phyloP scores from a whole-genome alignment of 2,888 invertebrate species.

The Gastrophysa polygoni region DNA sequence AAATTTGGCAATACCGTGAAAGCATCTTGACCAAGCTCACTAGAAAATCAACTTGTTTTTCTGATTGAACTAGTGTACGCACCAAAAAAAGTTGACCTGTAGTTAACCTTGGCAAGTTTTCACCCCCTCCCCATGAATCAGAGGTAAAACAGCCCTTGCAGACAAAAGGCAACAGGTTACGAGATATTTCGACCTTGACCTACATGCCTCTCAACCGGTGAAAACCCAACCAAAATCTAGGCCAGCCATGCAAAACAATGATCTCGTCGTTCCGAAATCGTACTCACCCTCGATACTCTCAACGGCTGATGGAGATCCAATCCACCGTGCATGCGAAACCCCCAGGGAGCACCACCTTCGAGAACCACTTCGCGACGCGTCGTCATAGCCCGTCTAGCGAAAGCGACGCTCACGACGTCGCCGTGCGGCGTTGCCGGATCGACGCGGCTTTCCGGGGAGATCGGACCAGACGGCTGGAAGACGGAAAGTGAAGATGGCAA shows the following conservation, averaged over 20 bases:
- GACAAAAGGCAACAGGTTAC: too few species aligned
- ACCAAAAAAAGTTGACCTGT: too few species aligned
- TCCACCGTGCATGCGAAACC: constrained; percentile 87
- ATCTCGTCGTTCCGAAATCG: background rate
- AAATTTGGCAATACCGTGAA: too few species aligned
- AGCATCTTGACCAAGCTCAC: too few species aligned
- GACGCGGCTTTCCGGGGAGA: constrained; percentile 34
- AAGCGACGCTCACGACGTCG: constrained; percentile 28
- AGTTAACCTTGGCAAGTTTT: too few species aligned
- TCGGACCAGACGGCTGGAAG: background rate
- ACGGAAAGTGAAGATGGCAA: background rate
- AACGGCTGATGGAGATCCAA: constrained; percentile 78
- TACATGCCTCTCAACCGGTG: background rate
- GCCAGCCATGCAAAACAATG: background rate
- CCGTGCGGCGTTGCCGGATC: constrained; percentile 33
- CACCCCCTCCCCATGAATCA: too few species aligned
- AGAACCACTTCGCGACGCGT: constrained; percentile 73
- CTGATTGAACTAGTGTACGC: too few species aligned
- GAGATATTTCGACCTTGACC: constrained; percentile 1
- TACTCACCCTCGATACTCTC: constrained; percentile 78
- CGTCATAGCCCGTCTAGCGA: constrained; percentile 62
- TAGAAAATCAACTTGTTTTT: too few species aligned
- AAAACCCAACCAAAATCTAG: background rate
- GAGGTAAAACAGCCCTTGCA: too few species aligned
- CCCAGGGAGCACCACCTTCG: constrained; percentile 86